phyloP scores from a whole-genome alignment of 2,888 invertebrate species.

The Rhabditoides inermis region DNA sequence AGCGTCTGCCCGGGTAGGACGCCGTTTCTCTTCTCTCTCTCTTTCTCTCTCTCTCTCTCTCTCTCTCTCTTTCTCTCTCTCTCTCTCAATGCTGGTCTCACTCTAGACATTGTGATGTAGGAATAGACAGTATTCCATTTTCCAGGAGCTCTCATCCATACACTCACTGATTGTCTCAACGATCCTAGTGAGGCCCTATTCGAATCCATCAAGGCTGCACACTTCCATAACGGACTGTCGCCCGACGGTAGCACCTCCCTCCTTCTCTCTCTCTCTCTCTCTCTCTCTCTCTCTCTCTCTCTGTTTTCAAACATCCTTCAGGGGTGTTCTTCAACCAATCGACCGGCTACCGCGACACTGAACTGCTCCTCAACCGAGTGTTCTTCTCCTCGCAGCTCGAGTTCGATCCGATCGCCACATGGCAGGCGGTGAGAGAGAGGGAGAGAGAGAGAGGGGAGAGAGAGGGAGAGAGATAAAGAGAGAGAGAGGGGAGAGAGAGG shows the following conservation, averaged over 20 bases:
- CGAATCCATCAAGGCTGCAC: slow-evolving; percentile 22
- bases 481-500: no score
- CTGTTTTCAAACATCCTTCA: slow-evolving; percentile 4
- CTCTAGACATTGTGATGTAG: background rate
- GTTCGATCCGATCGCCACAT: slow-evolving; percentile 25
- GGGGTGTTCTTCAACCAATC: slow-evolving; percentile 28
- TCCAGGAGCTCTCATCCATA: slow-evolving; percentile 33
- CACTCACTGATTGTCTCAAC: slow-evolving; percentile 37
- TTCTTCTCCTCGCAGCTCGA: slow-evolving; percentile 23
- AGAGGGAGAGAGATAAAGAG: no score
- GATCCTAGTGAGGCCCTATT: slow-evolving; percentile 33
- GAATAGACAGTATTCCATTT: background rate
- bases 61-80: no score
- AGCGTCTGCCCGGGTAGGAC: slow-evolving; percentile 24
- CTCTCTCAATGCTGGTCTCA: no score
- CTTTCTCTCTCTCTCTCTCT: no score
- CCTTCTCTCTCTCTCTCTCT: no score
- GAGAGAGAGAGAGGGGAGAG: no score
- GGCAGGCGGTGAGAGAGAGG: slow-evolving; percentile 14
- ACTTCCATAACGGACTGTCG: no score
- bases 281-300: no score
- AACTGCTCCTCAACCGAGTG: slow-evolving; percentile 28
- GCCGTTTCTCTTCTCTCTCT: no score
- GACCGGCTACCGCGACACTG: slow-evolving; percentile 25
- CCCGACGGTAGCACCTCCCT: no score